Conservation (phyloP, 2,888 invertebrate genomes). For the Drosophila niveifrons region DNA sequence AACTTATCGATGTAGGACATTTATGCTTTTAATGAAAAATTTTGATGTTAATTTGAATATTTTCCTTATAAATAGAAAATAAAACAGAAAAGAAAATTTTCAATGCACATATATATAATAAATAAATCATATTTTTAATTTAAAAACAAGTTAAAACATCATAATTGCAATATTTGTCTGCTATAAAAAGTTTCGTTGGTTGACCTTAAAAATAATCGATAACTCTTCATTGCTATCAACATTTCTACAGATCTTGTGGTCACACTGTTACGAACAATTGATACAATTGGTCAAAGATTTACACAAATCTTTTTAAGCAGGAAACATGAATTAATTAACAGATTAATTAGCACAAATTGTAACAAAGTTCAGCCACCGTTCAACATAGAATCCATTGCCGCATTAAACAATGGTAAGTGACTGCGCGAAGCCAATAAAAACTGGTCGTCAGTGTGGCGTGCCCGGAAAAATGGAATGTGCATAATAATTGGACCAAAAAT, state of each 20-base stretch:
- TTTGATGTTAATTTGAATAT: no score
- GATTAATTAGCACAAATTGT: slow-evolving; percentile 46
- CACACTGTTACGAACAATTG: slow-evolving; percentile 3
- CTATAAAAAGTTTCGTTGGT: no score
- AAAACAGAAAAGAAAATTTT: no score
- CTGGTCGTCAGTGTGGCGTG: slow-evolving; percentile 23
- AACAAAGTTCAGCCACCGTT: background rate
- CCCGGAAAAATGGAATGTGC: slow-evolving; percentile 66
- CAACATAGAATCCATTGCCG: slow-evolving; percentile 18
- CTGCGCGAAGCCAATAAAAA: background rate
- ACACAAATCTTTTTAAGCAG: slow-evolving; percentile 58
- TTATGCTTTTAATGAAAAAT: no score
- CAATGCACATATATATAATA: no score
- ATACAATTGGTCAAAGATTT: slow-evolving; percentile 17
- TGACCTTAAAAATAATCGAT: background rate
- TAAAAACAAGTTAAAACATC: no score
- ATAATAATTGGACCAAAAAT: slow-evolving; percentile 53
- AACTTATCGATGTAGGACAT: no score
- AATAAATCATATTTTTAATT: no score
- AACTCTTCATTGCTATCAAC: background rate
- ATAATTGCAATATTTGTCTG: no score
- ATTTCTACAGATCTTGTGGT: background rate
- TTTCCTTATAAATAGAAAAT: no score
- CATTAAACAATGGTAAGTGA: slow-evolving; percentile 62
- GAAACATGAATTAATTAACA: slow-evolving; percentile 75